Conservation (phyloP, 2,888 invertebrate genomes). For the Cotesia congregata region DNA sequence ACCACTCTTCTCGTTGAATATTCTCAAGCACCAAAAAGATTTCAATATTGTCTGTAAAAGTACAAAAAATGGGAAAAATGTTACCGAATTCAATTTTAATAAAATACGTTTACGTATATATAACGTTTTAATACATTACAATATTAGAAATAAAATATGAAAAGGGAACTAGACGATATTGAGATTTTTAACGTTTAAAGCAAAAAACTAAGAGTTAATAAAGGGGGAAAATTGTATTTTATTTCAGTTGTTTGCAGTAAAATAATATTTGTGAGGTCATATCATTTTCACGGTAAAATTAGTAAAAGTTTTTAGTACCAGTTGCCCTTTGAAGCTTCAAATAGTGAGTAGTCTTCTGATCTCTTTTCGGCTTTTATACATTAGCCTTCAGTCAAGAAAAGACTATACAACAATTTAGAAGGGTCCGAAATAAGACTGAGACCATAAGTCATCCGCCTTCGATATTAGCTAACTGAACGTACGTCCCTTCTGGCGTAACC, state of each 20-base stretch:
- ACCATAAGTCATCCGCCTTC: constrained; percentile 64
- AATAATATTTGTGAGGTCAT: constrained; percentile 54
- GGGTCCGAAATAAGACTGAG: constrained; percentile 33
- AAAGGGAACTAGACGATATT: too few species aligned
- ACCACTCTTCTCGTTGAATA: constrained; percentile 41
- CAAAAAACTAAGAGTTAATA: constrained; percentile 52
- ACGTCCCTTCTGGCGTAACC: constrained; percentile 40
- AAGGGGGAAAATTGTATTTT: constrained; percentile 61
- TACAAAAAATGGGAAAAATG: constrained; percentile 14
- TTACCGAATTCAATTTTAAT: neutral
- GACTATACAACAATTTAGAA: constrained; percentile 28
- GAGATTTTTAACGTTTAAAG: neutral
- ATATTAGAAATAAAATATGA: neutral
- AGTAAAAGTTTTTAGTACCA: constrained; percentile 16
- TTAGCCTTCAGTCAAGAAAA: constrained; percentile 25
- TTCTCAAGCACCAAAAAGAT: constrained; percentile 47
- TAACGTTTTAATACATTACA: neutral
- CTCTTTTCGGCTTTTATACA: constrained; percentile 24
- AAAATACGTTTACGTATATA: neutral
- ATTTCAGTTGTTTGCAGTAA: constrained; percentile 59
- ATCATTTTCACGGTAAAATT: constrained; percentile 38
- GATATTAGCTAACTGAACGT: constrained; percentile 61
- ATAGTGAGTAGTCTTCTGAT: constrained; percentile 8
- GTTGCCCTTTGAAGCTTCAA: constrained; percentile 22
- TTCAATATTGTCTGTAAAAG: constrained; percentile 45